Conservation (phyloP, 2,113 vertebrate species). For the Grammomys dolichurus region DNA sequence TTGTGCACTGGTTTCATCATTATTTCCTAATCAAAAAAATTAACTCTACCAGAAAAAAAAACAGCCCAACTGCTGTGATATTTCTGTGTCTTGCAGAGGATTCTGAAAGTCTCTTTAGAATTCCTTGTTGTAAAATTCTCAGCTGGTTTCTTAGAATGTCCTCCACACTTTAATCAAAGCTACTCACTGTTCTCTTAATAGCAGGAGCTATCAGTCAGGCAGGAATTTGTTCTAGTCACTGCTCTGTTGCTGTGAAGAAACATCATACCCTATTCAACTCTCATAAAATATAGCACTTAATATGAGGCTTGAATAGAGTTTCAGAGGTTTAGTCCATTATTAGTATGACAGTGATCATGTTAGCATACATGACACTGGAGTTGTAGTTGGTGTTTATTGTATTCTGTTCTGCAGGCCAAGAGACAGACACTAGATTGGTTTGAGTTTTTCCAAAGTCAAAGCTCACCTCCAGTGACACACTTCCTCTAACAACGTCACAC, state of each 20-base stretch:
- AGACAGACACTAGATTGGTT: not conserved
- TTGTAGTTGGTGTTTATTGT: not conserved
- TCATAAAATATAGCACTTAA: not conserved
- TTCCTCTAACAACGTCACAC: not conserved
- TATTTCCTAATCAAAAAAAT: conserved; percentile 19
- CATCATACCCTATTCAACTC: not conserved
- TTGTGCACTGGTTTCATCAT: not conserved
- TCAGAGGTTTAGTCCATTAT: not conserved
- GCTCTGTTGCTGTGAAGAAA: not conserved
- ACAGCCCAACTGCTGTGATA: not conserved
- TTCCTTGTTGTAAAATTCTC: not conserved
- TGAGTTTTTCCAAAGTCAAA: not conserved
- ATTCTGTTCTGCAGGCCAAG: not conserved
- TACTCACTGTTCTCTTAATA: not conserved
- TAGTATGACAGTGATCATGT: not conserved
- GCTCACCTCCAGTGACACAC: not conserved
- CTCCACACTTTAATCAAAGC: not conserved
- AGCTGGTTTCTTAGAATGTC: not conserved
- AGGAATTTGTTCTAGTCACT: not conserved
- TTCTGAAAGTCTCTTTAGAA: not conserved
- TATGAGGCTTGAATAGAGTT: not conserved
- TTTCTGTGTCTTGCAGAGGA: not conserved
- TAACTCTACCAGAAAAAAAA: not conserved
- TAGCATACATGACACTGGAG: not conserved
- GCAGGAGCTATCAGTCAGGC: not conserved